Percentiles rank a stretch among this genome's conserved stretches.
Conservation (phyloP, 1,140 invertebrate species). For the Caenorhabditis elegans region WBcel235 BX284603.4:7278501-7279000, state of each 20-base stretch:
- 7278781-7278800: background rate
- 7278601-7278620: background rate
- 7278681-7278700: background rate
- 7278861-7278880: background rate
- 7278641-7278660: background rate
- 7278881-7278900: constrained; percentile 1
- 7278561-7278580: background rate
- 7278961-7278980: constrained; percentile 2
- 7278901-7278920: background rate
- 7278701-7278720: background rate
- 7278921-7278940: background rate
- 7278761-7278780: background rate
- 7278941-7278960: background rate
- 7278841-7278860: background rate
- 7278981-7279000: constrained; percentile 5
- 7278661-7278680: background rate
- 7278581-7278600: background rate
- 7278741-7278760: background rate
- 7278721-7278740: background rate
- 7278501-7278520: background rate
- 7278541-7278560: background rate
- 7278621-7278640: background rate
- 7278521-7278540: background rate
- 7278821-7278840: background rate
- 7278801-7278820: background rate